Evolutionary conservation across 2,113 vertebrate species (phyloP).

Genomic region (Hystrix brachyura): DNA sequence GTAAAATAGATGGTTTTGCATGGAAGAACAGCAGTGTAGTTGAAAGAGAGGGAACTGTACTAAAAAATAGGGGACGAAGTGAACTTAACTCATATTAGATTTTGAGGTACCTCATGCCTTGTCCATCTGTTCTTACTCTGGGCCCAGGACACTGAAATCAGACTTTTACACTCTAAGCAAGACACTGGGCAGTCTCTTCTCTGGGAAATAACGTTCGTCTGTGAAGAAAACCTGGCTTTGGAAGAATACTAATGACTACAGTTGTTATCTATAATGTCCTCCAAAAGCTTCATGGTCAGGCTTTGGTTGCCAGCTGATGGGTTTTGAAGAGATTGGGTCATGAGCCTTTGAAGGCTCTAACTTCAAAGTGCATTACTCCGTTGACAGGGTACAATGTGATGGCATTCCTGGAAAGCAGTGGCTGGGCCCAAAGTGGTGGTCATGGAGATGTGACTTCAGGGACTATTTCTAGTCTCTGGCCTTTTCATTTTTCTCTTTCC

Average conservation of each 20-base stretch:
- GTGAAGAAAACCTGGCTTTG: neutral
- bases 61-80: neutral
- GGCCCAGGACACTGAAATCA: slow-evolving; percentile 26
- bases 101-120: neutral
- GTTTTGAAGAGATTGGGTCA: neutral
- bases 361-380: neutral
- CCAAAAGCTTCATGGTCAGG: neutral
- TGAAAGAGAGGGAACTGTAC: neutral
- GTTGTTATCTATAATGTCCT: neutral
- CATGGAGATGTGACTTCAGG: neutral
- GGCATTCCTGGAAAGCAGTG: neutral
- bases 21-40: neutral
- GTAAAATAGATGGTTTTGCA: neutral
- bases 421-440: neutral
- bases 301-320: neutral
- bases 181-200: neutral
- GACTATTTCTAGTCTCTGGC: neutral
- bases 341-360: neutral
- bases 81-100: neutral
- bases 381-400: neutral
- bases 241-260: neutral
- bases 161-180: neutral
- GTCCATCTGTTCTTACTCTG: neutral
- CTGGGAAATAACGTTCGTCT: neutral
- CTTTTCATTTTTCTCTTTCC: neutral